phyloP scores from a whole-genome alignment of 1,140 invertebrate genomes.

The Meloidogyne hapla region DNA sequence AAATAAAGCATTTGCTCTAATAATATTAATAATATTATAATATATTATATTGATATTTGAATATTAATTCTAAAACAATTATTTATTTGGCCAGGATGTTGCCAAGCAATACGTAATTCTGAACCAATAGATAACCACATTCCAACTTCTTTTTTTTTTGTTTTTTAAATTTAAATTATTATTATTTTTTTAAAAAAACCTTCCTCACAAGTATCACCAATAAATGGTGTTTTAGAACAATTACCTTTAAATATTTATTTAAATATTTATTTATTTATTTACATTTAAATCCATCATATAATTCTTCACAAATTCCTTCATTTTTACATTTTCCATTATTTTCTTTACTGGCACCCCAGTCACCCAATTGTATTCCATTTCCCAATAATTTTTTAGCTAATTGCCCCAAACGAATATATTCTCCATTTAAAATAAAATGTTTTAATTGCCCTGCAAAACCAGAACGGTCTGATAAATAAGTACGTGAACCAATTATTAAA shows the following conservation, averaged over 20 bases:
- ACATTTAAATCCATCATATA: slow-evolving; percentile 59
- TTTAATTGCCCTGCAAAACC: slow-evolving; percentile 61
- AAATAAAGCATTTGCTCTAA: slow-evolving; percentile 55
- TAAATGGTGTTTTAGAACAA: slow-evolving; percentile 59
- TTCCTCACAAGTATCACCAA: slow-evolving; percentile 57
- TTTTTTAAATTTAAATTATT: no score
- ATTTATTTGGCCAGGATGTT: slow-evolving; percentile 58
- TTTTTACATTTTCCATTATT: slow-evolving; percentile 41
- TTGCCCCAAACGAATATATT: slow-evolving; percentile 42
- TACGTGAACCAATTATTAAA: slow-evolving; percentile 56
- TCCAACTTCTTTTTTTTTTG: slow-evolving; percentile 62
- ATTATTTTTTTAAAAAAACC: no score
- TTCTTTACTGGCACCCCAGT: slow-evolving; percentile 45
- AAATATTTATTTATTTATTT: neutral
- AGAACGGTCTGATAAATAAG: slow-evolving; percentile 37
- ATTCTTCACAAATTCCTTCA: slow-evolving; percentile 53
- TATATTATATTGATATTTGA: slow-evolving; percentile 18
- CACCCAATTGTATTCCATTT: slow-evolving; percentile 17
- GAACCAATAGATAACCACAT: slow-evolving; percentile 61
- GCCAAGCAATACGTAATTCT: slow-evolving; percentile 58
- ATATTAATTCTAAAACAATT: slow-evolving; percentile 59
- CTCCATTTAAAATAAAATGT: slow-evolving; percentile 53
- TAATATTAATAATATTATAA: slow-evolving; percentile 34
- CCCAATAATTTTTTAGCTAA: slow-evolving; percentile 26
- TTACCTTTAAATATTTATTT: slow-evolving; percentile 34